Evolutionary conservation across 2,888 invertebrate species (phyloP).

Genomic region (Cerastis rubricosa): DNA sequence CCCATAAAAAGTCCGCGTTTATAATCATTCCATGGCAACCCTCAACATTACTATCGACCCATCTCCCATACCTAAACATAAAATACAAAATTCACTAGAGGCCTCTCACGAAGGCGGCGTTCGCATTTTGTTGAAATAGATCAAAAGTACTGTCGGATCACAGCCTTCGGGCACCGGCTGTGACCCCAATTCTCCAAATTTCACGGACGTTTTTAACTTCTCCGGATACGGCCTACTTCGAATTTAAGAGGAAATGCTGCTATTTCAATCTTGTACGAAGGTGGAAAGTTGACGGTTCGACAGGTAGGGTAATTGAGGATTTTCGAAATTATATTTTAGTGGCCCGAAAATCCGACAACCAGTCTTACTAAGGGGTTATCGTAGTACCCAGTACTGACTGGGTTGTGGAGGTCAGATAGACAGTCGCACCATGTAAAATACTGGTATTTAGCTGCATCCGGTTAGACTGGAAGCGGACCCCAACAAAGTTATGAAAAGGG

Average conservation of each 20-base stretch:
- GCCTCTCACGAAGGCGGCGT: not conserved
- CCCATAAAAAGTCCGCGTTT: not conserved
- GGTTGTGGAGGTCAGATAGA: no score
- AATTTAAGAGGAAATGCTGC: slow-evolving; percentile 14
- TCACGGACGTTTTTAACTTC: slow-evolving; percentile 26
- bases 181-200: slow-evolving; percentile 39
- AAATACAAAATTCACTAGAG: not conserved
- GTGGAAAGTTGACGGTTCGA: not conserved
- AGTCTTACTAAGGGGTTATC: no score
- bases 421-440: no score
- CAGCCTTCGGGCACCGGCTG: slow-evolving; percentile 17
- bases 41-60: not conserved
- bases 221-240: not conserved
- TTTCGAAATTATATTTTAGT: not conserved
- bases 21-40: not conserved
- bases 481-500: no score
- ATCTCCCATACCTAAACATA: not conserved
- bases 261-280: slow-evolving; percentile 1
- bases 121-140: slow-evolving; percentile 42
- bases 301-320: not conserved
- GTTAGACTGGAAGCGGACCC: no score
- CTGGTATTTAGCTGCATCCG: no score
- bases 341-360: no score
- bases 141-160: slow-evolving; percentile 33
- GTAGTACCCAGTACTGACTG: no score